Percentiles rank a stretch among this genome's conserved stretches.
phyloP scores from a whole-genome alignment of 2,113 vertebrate species.

The Australoheros scitulus region DNA sequence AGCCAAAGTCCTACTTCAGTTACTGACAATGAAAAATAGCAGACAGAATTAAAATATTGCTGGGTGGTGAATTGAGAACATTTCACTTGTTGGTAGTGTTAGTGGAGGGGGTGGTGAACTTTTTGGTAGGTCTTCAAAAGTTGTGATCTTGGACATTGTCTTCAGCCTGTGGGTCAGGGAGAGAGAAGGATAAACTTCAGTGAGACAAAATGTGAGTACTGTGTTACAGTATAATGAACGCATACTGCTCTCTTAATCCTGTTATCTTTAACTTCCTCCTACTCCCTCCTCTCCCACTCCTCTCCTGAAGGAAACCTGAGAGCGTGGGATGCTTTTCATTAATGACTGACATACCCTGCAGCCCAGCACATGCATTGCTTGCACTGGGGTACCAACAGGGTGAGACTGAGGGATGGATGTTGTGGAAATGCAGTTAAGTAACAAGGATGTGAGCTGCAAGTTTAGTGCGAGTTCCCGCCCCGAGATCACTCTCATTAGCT shows the following conservation, averaged over 20 bases:
- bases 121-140: constrained; percentile 17
- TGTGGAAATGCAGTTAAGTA: not conserved
- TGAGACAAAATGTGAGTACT: constrained; percentile 50
- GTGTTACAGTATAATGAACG: constrained; percentile 63
- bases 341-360: constrained; percentile 76
- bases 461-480: constrained; percentile 29
- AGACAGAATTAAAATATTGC: not conserved
- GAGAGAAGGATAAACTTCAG: not conserved
- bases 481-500: constrained; percentile 20
- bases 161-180: constrained; percentile 40
- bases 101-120: not conserved
- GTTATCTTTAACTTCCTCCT: constrained; percentile 66
- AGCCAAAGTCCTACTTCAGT: constrained; percentile 4
- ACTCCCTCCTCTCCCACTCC: constrained; percentile 60
- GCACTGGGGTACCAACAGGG: not conserved
- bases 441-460: not conserved
- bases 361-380: constrained; percentile 18
- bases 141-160: not conserved
- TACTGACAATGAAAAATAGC: not conserved
- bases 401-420: not conserved
- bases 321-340: constrained; percentile 73
- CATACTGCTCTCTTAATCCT: constrained; percentile 42
- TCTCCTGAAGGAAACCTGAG: constrained; percentile 71
- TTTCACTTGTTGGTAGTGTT: not conserved
- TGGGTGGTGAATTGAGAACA: not conserved